These are phyloP conservation scores for Cyanoramphus novaezelandiae DNA, from an alignment of 2,113 vertebrate species.

Conservation along the genomic window DNA sequence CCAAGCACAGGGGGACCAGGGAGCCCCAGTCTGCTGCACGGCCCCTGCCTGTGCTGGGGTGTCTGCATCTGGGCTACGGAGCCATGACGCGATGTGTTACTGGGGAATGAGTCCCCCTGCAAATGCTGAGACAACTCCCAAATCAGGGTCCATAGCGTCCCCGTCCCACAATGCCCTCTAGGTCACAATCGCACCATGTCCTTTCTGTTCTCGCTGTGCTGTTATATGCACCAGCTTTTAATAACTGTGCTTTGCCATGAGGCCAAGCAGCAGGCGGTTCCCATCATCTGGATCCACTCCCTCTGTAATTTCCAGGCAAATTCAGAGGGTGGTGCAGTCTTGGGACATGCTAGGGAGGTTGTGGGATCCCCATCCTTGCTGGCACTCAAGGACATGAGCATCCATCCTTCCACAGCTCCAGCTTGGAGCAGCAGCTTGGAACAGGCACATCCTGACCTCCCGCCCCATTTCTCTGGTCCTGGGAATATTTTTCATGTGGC, in stretches of 20 bases:
- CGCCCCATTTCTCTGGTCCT: neutral
- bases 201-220: neutral
- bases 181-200: fast-evolving
- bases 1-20: neutral
- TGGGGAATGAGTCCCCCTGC: neutral
- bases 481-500: neutral
- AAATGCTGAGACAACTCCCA: neutral
- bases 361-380: neutral
- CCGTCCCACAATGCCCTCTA: neutral
- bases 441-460: fast-evolving
- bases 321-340: neutral
- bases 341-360: neutral
- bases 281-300: fast-evolving
- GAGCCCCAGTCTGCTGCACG: fast-evolving
- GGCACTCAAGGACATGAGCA: neutral
- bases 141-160: neutral
- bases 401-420: neutral
- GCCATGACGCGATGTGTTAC: fast-evolving
- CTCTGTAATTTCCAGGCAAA: neutral
- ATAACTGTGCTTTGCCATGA: neutral
- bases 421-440: neutral
- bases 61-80: fast-evolving
- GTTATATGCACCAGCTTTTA: fast-evolving
- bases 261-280: neutral
- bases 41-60: neutral